These are phyloP conservation scores for Cryptocephalus primarius DNA, from an alignment of 2,888 invertebrate genomes.

Conservation along the genomic window DNA sequence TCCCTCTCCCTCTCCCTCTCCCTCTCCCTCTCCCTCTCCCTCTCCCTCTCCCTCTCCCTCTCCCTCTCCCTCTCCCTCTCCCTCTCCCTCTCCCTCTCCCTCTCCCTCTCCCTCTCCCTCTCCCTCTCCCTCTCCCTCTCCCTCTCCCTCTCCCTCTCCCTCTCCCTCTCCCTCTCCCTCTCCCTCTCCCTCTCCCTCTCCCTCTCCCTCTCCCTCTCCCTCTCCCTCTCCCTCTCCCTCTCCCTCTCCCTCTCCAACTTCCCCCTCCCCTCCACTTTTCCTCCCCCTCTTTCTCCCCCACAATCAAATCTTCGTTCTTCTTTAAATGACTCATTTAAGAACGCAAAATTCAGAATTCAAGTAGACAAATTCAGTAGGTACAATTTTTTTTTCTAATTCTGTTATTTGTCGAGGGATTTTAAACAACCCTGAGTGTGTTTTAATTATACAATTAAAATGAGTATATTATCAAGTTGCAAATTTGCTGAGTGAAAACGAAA, in stretches of 20 bases:
- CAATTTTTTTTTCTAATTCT: no score
- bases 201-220: neutral
- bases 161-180: neutral
- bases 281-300: no score
- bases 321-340: no score
- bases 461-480: no score
- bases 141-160: neutral
- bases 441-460: no score
- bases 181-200: neutral
- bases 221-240: neutral
- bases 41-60: neutral
- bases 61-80: neutral
- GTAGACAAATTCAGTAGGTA: no score
- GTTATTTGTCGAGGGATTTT: no score
- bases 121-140: neutral
- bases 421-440: no score
- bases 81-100: neutral
- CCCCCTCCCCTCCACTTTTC: no score
- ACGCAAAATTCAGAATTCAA: no score
- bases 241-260: neutral
- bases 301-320: no score
- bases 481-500: no score
- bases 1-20: neutral
- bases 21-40: neutral
- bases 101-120: neutral